Conservation (phyloP, 2,113 vertebrate genomes). For the Daphoenositta chrysoptera region DNA sequence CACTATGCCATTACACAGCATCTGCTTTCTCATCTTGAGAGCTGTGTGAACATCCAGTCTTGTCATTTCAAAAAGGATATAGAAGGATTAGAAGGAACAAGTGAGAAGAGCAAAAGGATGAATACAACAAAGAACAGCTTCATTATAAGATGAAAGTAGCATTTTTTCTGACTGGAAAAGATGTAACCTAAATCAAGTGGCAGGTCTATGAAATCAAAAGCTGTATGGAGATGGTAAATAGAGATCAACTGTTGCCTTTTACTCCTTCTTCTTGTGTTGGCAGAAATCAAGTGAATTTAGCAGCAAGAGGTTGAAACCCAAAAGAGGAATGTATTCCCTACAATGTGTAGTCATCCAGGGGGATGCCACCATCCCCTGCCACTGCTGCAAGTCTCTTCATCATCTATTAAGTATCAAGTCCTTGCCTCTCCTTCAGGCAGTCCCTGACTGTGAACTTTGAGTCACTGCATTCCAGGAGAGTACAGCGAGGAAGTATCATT, state of each 20-base stretch:
- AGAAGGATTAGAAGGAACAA: background rate
- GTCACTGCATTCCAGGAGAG: background rate
- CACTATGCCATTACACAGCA: background rate
- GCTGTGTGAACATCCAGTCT: background rate
- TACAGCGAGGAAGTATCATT: background rate
- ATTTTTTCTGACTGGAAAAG: background rate
- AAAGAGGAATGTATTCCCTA: background rate
- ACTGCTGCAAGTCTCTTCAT: background rate
- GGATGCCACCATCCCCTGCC: background rate
- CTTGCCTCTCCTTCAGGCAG: background rate
- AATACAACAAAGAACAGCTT: background rate
- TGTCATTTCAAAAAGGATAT: background rate
- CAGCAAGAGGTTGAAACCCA: background rate
- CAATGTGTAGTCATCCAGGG: background rate
- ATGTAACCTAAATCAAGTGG: background rate
- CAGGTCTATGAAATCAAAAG: background rate
- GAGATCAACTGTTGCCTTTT: background rate
- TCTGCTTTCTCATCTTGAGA: background rate
- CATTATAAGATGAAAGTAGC: background rate
- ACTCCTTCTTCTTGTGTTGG: background rate
- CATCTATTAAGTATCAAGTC: background rate
- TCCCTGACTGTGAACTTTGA: background rate
- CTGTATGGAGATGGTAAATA: background rate
- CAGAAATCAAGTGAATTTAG: background rate
- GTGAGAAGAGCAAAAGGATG: background rate